Conservation (phyloP, 2,113 vertebrate species). For the Myanophis thanlyinensis region DNA sequence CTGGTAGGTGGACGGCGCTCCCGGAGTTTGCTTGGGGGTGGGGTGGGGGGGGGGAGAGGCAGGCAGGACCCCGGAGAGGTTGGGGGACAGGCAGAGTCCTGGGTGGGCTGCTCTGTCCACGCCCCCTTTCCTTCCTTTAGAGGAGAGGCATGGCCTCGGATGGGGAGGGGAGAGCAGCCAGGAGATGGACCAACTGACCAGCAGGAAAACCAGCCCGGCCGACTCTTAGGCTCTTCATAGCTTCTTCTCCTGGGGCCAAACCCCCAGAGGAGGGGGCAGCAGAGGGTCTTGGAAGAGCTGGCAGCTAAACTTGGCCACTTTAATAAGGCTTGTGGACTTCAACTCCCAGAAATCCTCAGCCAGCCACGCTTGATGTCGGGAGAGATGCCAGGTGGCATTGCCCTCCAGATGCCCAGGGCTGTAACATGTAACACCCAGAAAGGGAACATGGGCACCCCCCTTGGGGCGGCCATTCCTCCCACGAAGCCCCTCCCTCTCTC, state of each 20-base stretch:
- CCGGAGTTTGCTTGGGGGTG: not conserved
- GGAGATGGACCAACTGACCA: not conserved
- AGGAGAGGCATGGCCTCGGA: not conserved
- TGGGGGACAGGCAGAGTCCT: too few relatives aligned
- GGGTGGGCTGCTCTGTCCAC: not conserved
- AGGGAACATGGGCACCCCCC: not conserved
- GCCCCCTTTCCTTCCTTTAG: too few relatives aligned
- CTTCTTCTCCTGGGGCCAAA: not conserved
- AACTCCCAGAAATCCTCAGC: not conserved
- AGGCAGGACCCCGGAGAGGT: not conserved
- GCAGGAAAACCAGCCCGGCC: not conserved
- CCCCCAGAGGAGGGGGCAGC: not conserved
- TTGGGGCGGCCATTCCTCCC: too few relatives aligned
- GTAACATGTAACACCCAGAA: too few relatives aligned
- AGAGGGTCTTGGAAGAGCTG: too few relatives aligned
- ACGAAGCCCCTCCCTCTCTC: not conserved
- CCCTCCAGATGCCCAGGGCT: not conserved
- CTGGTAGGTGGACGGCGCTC: constrained; percentile 75
- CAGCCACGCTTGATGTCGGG: not conserved
- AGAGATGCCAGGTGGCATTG: not conserved
- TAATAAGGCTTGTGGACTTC: not conserved
- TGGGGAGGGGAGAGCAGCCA: not conserved
- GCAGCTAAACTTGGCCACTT: too few relatives aligned
- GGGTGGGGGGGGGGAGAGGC: too few relatives aligned
- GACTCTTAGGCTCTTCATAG: not conserved